Evolutionary conservation across 2,888 invertebrate genomes (phyloP).

Genomic region (Tiliacea citrago): DNA sequence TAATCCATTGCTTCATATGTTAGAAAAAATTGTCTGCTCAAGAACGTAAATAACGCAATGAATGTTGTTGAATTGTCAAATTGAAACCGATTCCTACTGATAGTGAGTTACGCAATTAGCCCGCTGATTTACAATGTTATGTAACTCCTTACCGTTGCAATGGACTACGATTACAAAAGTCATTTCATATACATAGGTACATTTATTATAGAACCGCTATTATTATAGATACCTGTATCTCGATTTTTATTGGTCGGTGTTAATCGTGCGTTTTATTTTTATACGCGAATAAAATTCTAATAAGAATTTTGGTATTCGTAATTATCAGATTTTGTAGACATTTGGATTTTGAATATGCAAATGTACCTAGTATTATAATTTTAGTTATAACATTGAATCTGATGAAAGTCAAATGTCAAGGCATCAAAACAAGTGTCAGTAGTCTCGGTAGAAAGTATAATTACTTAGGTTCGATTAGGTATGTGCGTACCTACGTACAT

Average conservation of each 20-base stretch:
- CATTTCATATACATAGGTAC: not conserved
- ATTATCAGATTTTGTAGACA: too few species aligned
- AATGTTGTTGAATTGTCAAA: too few species aligned
- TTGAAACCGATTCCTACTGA: too few species aligned
- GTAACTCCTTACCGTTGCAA: not conserved
- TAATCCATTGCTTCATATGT: too few species aligned
- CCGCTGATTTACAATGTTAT: not conserved
- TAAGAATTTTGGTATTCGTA: constrained; percentile 6
- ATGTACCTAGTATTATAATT: too few species aligned
- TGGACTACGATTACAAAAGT: not conserved
- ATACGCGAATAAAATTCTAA: not conserved
- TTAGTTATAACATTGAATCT: constrained; percentile 3
- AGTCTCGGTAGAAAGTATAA: not conserved
- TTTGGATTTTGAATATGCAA: too few species aligned
- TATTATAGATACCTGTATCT: not conserved
- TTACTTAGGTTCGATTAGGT: too few species aligned
- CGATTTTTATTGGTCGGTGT: not conserved
- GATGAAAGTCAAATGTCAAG: constrained; percentile 5
- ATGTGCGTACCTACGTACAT: too few species aligned
- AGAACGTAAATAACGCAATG: too few species aligned
- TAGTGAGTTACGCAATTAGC: too few species aligned
- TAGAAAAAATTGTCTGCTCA: too few species aligned
- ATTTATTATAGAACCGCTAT: not conserved
- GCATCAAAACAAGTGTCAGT: not conserved
- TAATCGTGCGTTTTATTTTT: constrained; percentile 8